Evolutionary conservation across 2,888 invertebrate species (phyloP).

Genomic region (Allacma fusca): DNA sequence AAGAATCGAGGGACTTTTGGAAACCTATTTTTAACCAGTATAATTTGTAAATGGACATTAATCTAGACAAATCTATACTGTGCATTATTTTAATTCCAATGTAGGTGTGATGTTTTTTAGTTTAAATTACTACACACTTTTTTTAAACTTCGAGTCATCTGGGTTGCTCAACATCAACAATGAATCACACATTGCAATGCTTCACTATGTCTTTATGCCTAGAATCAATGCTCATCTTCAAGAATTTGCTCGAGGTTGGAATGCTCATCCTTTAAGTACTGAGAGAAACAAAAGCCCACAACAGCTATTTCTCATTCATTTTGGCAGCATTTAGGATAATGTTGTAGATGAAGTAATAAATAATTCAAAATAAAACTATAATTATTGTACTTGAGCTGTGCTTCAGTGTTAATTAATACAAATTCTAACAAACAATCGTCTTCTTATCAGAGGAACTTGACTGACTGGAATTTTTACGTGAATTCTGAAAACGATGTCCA

Average conservation of each 20-base stretch:
- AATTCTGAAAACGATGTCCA: neutral
- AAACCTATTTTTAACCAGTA: neutral
- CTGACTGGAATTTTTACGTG: too few relatives aligned
- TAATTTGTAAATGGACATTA: too few relatives aligned
- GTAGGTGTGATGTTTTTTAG: constrained; percentile 12
- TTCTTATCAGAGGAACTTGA: neutral
- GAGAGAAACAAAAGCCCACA: constrained; percentile 15
- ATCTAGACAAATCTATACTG: neutral
- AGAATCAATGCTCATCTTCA: neutral
- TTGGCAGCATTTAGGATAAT: neutral
- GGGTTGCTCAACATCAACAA: constrained; percentile 5
- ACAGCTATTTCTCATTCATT: constrained; percentile 10
- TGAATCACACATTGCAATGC: neutral
- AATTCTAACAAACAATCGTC: too few relatives aligned
- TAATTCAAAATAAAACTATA: neutral
- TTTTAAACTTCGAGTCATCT: neutral
- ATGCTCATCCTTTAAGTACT: constrained; percentile 20
- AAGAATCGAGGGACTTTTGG: neutral
- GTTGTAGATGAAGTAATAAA: neutral
- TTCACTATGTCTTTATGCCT: constrained; percentile 21
- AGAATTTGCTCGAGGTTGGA: constrained; percentile 13
- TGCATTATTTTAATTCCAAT: neutral
- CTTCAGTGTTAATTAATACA: too few relatives aligned
- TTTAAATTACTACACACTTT: neutral
- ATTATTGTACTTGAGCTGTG: neutral